phyloP scores from a whole-genome alignment of 2,888 invertebrate genomes.

The Frankliniella fusca region DNA sequence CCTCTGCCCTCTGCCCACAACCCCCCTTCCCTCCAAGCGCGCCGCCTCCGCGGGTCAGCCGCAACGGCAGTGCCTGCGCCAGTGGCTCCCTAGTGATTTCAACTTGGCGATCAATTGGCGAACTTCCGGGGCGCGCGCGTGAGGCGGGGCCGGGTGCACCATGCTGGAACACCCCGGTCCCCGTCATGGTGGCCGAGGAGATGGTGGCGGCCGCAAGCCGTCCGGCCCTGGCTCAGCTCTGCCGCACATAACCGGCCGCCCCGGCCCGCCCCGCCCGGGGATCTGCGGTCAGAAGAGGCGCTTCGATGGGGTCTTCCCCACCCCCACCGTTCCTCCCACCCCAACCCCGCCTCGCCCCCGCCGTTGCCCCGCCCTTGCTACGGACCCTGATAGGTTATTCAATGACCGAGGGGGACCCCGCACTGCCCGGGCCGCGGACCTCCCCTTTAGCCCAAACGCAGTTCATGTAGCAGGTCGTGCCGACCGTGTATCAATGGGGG shows the following conservation, averaged over 20 bases:
- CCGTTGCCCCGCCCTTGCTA: background rate
- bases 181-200: no score
- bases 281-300: no score
- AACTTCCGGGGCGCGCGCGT: background rate
- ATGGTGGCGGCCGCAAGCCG: no score
- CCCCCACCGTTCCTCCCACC: no score
- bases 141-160: background rate
- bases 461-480: no score
- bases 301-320: no score
- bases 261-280: no score
- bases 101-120: slow-evolving; percentile 22
- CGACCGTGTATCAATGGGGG: no score
- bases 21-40: background rate
- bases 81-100: slow-evolving; percentile 5
- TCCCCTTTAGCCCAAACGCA: background rate
- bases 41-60: background rate
- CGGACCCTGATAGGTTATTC: background rate
- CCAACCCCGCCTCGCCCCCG: no score
- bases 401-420: background rate
- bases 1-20: background rate
- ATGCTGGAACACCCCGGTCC: background rate
- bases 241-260: no score
- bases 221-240: no score
- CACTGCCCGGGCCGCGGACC: background rate
- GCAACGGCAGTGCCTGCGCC: background rate